phyloP scores from a whole-genome alignment of 2,888 invertebrate genomes.

The Liodrosophila aerea region DNA sequence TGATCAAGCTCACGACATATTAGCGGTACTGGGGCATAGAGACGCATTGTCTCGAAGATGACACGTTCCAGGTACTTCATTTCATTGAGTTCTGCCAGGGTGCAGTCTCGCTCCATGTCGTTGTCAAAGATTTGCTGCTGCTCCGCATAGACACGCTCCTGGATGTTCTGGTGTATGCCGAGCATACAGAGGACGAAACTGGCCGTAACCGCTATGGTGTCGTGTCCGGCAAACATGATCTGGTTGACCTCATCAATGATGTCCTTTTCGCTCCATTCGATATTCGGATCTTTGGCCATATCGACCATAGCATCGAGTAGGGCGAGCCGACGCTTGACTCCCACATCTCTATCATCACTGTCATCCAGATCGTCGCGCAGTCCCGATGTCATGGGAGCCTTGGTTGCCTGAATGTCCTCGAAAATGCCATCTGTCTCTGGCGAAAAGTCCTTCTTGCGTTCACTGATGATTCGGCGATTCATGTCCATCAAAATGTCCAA shows the following conservation, averaged over 20 bases:
- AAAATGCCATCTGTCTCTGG: conserved; percentile 72
- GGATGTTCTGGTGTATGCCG: conserved; percentile 91
- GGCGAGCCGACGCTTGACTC: conserved; percentile 91
- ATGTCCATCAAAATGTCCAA: conserved; percentile 89
- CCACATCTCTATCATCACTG: conserved; percentile 91
- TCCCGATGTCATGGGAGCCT: conserved; percentile 75
- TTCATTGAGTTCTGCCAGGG: conserved; percentile 89
- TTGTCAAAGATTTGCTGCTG: conserved; percentile 90
- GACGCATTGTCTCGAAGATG: conserved; percentile 88
- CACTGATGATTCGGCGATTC: conserved; percentile 87
- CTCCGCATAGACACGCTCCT: conserved; percentile 89
- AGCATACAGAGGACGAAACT: conserved; percentile 93
- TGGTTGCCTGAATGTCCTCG: conserved; percentile 78
- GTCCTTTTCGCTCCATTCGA: conserved; percentile 88
- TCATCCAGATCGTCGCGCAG: conserved; percentile 91
- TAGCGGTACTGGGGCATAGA: conserved; percentile 91
- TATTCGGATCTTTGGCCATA: conserved; percentile 89
- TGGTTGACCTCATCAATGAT: conserved; percentile 94
- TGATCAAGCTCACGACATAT: conserved; percentile 88
- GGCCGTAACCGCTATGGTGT: conserved; percentile 92
- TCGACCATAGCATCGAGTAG: conserved; percentile 95
- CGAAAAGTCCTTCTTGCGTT: conserved; percentile 85
- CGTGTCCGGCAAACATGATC: conserved; percentile 95
- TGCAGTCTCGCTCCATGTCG: conserved; percentile 87
- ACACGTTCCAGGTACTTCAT: conserved; percentile 93